phyloP scores from a whole-genome alignment of 2,888 invertebrate genomes.

The Drosophila seclusa region DNA sequence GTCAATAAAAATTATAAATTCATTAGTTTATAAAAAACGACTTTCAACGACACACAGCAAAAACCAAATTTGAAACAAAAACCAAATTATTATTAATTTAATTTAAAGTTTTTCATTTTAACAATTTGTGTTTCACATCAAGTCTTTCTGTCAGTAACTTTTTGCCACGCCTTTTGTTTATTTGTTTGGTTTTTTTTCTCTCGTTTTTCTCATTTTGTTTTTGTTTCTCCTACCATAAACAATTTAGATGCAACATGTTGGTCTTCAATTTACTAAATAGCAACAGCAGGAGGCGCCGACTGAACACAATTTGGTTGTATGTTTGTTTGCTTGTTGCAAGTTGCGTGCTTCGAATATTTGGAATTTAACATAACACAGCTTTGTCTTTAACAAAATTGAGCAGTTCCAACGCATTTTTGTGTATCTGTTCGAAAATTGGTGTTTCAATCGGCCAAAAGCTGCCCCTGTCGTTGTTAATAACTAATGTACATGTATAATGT shows the following conservation, averaged over 20 bases:
- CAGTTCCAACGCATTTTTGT: conserved; percentile 33
- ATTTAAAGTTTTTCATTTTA: conserved; percentile 20
- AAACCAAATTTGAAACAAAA: conserved; percentile 13
- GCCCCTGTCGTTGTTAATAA: conserved; percentile 33
- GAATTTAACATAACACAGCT: conserved; percentile 43
- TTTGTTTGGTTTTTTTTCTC: conserved; percentile 3
- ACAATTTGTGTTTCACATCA: conserved; percentile 32
- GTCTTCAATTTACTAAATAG: conserved; percentile 22
- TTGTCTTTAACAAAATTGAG: conserved; percentile 59
- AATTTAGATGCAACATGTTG: conserved; percentile 40
- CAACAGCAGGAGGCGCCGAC: conserved; percentile 45
- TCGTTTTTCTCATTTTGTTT: neutral
- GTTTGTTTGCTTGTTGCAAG: neutral
- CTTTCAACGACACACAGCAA: conserved; percentile 25
- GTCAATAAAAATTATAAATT: conserved; percentile 46
- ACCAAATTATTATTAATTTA: conserved; percentile 27
- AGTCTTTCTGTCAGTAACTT: conserved; percentile 9
- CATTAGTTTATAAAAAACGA: conserved; percentile 21
- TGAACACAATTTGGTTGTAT: conserved; percentile 22
- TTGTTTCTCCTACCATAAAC: conserved; percentile 17
- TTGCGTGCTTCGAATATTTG: conserved; percentile 2
- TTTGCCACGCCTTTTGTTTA: conserved; percentile 8
- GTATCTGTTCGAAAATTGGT: conserved; percentile 23
- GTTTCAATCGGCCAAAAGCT: conserved; percentile 33
- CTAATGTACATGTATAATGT: conserved; percentile 33